phyloP scores from a whole-genome alignment of 2,888 invertebrate species.

The Pammene fasciana region DNA sequence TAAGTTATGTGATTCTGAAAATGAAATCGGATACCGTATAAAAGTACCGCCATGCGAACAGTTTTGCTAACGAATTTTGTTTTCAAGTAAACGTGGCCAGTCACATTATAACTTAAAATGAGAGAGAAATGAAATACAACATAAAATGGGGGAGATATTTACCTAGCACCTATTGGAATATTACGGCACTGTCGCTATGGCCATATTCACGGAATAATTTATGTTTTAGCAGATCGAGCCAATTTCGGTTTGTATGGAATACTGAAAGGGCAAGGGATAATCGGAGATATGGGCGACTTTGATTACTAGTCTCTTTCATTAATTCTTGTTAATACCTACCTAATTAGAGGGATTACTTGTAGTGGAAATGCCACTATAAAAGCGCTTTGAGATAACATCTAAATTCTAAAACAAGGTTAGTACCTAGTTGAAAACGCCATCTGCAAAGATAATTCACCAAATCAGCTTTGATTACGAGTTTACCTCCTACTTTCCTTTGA shows the following conservation, averaged over 20 bases:
- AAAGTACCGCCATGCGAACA: neutral
- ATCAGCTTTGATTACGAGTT: slow-evolving; percentile 13
- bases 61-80: neutral
- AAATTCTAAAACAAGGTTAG: neutral
- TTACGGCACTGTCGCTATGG: no score
- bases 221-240: no score
- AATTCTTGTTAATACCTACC: no score
- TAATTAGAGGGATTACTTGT: neutral
- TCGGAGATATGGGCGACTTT: no score
- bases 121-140: no score
- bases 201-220: no score
- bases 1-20: slow-evolving; percentile 1
- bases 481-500: slow-evolving; percentile 17
- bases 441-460: slow-evolving; percentile 13
- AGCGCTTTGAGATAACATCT: neutral
- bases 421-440: neutral
- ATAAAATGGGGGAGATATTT: no score
- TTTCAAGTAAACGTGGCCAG: neutral
- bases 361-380: neutral
- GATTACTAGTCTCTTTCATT: no score
- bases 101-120: no score
- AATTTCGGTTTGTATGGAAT: no score
- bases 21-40: slow-evolving; percentile 7
- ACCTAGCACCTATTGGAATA: no score
- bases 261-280: no score